Base-by-base conservation (phyloP, 2,888 invertebrate genomes). In the Carcina quercana region DNA sequence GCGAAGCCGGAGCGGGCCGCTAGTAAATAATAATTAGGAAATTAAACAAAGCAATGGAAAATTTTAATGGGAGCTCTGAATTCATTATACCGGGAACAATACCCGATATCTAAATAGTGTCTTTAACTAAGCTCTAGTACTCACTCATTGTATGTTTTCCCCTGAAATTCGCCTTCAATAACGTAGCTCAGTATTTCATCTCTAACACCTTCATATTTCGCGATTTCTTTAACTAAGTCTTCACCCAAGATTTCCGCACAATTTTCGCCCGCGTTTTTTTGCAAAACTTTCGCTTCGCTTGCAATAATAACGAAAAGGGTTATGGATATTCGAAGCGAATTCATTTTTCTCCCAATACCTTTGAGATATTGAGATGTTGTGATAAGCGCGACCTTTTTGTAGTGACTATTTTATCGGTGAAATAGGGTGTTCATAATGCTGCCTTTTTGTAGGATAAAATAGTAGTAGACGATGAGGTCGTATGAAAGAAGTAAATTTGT, bases 201-300 rank as follows among this genome's bases (percentile, higher is more conserved):
- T 13, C 82, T 86, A 7, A 80, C 57, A 26, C 65, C 54, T 50
- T 76, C 62, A 50, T 90, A 89, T 13, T 85, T 70, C 21, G 76
- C 68, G 44, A 92, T 91, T 67, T 91, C 91, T 14, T 79, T 53
- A 19, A 80, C 60, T 32, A 90, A 57, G 10, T 70, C 57, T 7
- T 66, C 42, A 1, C 86, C 63, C 25, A 90, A 57, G 40, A 72
- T 52, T 11, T 47, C 35, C 38, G 62, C 53, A 46, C 86, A 86
- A 40, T 33, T n/a, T n/a, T n/a, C 42, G 45, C 68, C 49, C 34
- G 47, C 42, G 43, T 61, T 43, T 52, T 60, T 58, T 20, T 51
- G 46, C 31, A 70, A 33, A 37, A 50, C 51, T 41, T 65, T 72
- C 26, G 66, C 65, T 39, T 67, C 55, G 50, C 51, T 56, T 26